phyloP scores from a whole-genome alignment of 2,888 invertebrate species.

The Scaptomyza flava region DNA sequence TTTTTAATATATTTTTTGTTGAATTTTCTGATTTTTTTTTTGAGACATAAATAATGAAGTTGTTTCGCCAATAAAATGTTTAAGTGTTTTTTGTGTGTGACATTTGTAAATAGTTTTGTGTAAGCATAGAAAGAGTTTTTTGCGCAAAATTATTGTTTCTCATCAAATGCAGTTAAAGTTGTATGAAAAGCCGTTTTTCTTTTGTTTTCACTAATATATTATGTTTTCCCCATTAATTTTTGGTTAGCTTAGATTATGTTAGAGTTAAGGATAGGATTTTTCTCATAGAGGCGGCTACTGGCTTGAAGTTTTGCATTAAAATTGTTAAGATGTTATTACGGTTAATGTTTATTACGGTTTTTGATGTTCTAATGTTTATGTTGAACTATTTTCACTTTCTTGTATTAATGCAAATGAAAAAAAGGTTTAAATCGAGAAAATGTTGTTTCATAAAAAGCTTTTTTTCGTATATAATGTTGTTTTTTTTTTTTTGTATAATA shows the following conservation, averaged over 20 bases:
- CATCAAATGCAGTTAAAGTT: conserved; percentile 42
- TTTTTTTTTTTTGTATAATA: conserved; percentile 1
- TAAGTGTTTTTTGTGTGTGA: conserved; percentile 50
- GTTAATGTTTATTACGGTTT: not conserved
- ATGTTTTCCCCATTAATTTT: conserved; percentile 1
- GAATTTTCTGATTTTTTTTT: conserved; percentile 39
- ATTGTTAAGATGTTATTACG: too few species aligned
- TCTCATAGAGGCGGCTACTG: conserved; percentile 34
- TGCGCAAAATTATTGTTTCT: conserved; percentile 68
- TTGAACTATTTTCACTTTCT: not conserved
- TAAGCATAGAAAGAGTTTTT: conserved; percentile 67
- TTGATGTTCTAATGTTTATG: not conserved
- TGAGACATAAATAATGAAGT: conserved; percentile 54
- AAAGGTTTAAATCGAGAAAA: not conserved
- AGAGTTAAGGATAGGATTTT: conserved; percentile 15
- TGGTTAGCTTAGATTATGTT: conserved; percentile 26
- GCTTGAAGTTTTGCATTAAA: conserved; percentile 7
- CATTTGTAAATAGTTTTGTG: conserved; percentile 58
- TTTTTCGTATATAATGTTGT: not conserved
- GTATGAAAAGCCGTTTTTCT: conserved; percentile 40
- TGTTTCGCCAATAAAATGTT: conserved; percentile 76
- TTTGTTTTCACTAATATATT: conserved; percentile 7
- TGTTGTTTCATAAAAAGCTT: conserved; percentile 2
- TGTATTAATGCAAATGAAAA: conserved; percentile 6
- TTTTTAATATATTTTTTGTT: conserved; percentile 38